Evolutionary conservation across 2,797 vertebrate species (phyloP).

Genomic region (Xenopus petersii): DNA sequence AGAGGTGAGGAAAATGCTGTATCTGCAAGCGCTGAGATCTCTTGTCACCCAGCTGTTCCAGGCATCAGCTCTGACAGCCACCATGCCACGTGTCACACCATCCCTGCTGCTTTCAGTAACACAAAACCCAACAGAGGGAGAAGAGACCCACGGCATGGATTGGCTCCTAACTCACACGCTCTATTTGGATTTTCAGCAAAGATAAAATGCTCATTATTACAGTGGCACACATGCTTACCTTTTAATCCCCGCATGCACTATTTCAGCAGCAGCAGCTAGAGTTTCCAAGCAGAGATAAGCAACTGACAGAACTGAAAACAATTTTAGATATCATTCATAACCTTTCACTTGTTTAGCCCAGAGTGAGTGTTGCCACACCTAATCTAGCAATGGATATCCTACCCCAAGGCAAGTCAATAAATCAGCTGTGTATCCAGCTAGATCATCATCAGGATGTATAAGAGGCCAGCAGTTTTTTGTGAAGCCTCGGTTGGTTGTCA

Average conservation of each 20-base stretch:
- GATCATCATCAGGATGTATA: too few species aligned
- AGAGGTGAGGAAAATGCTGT: constrained; percentile 17
- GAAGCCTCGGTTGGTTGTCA: too few species aligned
- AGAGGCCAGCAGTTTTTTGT: too few species aligned
- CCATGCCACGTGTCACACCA: constrained; percentile 42
- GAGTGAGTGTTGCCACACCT: too few species aligned
- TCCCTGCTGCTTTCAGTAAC: constrained; percentile 38
- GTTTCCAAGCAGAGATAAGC: neutral
- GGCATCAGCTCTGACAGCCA: constrained; percentile 33
- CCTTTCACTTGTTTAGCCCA: too few species aligned
- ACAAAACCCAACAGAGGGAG: constrained; percentile 22
- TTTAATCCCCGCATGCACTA: neutral
- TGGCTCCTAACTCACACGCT: neutral
- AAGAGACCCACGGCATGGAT: neutral
- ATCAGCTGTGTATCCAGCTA: too few species aligned
- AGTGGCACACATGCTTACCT: neutral
- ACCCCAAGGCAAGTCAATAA: too few species aligned
- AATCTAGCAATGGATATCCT: too few species aligned
- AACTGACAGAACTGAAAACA: neutral
- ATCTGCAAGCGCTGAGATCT: constrained; percentile 57
- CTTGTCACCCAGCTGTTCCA: constrained; percentile 40
- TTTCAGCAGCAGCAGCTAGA: too few species aligned
- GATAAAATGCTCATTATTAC: neutral
- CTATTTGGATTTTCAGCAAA: neutral
- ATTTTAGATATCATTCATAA: too few species aligned